phyloP scores from a whole-genome alignment of 2,888 invertebrate genomes.

The Tolmerus cingulatus region DNA sequence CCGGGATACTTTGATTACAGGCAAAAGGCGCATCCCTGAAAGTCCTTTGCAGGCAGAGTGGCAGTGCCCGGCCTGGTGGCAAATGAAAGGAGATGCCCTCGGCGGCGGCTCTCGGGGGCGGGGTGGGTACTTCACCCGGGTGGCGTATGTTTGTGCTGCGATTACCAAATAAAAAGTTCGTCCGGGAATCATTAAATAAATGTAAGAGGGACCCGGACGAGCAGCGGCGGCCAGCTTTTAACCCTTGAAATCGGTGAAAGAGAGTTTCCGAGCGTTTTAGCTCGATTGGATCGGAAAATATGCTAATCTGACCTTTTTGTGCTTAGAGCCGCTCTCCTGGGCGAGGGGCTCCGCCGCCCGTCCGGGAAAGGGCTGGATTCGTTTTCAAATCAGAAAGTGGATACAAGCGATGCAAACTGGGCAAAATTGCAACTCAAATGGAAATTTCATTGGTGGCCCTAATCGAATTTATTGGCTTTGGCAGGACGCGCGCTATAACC shows the following conservation, averaged over 20 bases:
- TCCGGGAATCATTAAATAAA: constrained; percentile 42
- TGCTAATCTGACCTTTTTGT: constrained; percentile 43
- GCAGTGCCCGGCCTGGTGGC: background rate
- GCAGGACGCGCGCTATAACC: background rate
- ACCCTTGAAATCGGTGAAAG: constrained; percentile 39
- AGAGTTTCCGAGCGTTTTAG: constrained; percentile 53
- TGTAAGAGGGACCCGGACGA: constrained; percentile 26
- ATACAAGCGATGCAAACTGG: constrained; percentile 32
- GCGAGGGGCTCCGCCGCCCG: background rate
- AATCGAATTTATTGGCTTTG: constrained; percentile 45
- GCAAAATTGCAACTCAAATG: constrained; percentile 45
- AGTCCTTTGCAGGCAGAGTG: constrained; percentile 26
- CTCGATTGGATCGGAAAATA: constrained; percentile 52
- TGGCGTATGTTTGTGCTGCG: constrained; percentile 37
- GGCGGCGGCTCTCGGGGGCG: background rate
- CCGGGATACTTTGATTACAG: constrained; percentile 35
- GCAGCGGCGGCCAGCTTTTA: constrained; percentile 18
- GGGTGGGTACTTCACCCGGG: background rate
- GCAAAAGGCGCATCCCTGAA: constrained; percentile 38
- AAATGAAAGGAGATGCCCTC: constrained; percentile 24
- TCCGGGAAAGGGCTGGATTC: background rate
- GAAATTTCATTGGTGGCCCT: constrained; percentile 44
- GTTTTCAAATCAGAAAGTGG: constrained; percentile 38
- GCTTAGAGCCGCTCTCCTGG: background rate
- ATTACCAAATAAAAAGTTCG: constrained; percentile 41